Evolutionary conservation across 1,140 invertebrate genomes (phyloP).

Genomic region (Drosophila suzukii): DNA sequence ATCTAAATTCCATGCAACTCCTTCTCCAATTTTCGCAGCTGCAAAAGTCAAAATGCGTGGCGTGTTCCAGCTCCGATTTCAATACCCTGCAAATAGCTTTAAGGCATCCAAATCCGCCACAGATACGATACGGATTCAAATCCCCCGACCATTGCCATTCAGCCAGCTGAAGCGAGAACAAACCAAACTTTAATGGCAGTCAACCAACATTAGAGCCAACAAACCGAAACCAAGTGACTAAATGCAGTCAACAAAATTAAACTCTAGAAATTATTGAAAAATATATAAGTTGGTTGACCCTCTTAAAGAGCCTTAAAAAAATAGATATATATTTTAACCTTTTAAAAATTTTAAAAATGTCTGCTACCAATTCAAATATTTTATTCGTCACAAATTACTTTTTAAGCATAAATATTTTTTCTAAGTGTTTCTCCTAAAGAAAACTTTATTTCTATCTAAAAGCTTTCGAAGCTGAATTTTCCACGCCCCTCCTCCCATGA

Average conservation of each 20-base stretch:
- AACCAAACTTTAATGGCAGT: constrained; percentile 65
- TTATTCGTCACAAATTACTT: no score
- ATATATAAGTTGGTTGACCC: no score
- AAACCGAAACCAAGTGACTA: constrained; percentile 60
- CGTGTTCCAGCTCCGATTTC: constrained; percentile 61
- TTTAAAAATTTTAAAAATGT: no score
- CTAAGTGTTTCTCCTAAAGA: constrained; percentile 18
- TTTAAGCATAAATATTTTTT: background rate
- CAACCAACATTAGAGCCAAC: constrained; percentile 56
- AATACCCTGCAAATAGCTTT: constrained; percentile 72
- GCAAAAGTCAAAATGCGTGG: constrained; percentile 71
- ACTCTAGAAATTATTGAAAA: background rate
- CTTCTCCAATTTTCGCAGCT: constrained; percentile 40
- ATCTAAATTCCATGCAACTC: constrained; percentile 7
- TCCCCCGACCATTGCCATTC: background rate
- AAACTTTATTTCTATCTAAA: constrained; percentile 65
- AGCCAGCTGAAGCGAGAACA: constrained; percentile 25
- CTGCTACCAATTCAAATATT: no score
- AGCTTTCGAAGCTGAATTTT: constrained; percentile 67
- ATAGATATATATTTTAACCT: no score
- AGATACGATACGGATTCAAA: constrained; percentile 31
- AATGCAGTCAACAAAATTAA: background rate
- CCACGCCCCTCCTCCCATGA: constrained; percentile 11
- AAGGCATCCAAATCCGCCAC: constrained; percentile 67
- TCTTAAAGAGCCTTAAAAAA: no score